Conservation (phyloP, 2,797 vertebrate species). For the Tamandua tetradactyla region DNA sequence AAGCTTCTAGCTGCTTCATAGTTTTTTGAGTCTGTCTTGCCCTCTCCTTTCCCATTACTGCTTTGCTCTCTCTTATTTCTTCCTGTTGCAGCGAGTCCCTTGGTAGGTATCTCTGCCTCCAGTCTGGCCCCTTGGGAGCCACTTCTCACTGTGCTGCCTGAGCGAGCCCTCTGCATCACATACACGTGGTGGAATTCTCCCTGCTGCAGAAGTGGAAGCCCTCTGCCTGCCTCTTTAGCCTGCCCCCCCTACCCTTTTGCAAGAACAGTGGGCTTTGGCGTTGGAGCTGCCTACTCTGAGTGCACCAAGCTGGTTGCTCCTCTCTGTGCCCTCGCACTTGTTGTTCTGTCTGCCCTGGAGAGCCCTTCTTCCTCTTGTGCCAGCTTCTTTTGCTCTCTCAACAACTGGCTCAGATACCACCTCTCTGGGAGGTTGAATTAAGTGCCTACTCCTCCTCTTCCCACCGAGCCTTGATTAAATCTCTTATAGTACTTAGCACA, state of each 20-base stretch:
- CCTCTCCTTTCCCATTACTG: background rate
- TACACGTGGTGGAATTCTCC: background rate
- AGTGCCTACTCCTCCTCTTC: background rate
- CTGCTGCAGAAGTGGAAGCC: background rate
- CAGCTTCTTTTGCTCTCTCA: background rate
- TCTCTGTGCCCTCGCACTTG: background rate
- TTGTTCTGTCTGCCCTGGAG: background rate
- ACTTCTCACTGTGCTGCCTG: background rate
- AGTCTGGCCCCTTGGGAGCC: background rate
- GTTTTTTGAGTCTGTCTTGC: background rate
- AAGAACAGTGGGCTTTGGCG: background rate
- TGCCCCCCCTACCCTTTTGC: background rate
- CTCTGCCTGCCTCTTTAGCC: background rate
- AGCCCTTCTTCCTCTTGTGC: background rate
- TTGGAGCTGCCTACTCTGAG: background rate
- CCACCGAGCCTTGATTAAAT: background rate
- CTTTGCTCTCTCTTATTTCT: background rate
- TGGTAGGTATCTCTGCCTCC: background rate
- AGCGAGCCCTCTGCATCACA: background rate
- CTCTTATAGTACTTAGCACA: background rate
- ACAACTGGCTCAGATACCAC: background rate
- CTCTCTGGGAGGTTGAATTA: background rate
- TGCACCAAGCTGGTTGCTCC: background rate
- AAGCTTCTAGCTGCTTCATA: background rate
- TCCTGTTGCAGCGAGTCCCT: background rate